These are phyloP conservation scores for Herminia tarsipennalis DNA, from an alignment of 2,888 invertebrate genomes.

Conservation along the genomic window DNA sequence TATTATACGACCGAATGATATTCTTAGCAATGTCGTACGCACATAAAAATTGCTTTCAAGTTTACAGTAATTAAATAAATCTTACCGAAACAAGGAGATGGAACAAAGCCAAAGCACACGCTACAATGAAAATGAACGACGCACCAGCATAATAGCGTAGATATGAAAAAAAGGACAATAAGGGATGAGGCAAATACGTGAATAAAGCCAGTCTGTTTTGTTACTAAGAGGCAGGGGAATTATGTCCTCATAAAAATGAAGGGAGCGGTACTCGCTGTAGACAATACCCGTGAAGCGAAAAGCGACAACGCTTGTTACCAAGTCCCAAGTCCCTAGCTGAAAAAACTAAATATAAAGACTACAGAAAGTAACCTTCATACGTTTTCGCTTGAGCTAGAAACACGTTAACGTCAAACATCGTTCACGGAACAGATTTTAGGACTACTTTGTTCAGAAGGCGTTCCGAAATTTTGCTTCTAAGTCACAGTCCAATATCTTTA, in stretches of 20 bases:
- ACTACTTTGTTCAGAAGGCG: too few relatives aligned
- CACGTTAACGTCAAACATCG: too few relatives aligned
- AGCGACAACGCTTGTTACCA: constrained; percentile 53
- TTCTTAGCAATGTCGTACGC: too few relatives aligned
- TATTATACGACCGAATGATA: too few relatives aligned
- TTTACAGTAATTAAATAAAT: too few relatives aligned
- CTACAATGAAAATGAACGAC: constrained; percentile 53
- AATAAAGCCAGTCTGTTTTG: constrained; percentile 60
- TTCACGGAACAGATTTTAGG: too few relatives aligned
- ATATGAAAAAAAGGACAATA: constrained; percentile 69
- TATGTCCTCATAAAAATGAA: constrained; percentile 62
- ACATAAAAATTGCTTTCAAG: too few relatives aligned
- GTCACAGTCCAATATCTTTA: too few relatives aligned
- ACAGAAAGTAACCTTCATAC: too few relatives aligned
- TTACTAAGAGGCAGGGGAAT: constrained; percentile 60
- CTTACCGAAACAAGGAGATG: constrained; percentile 23
- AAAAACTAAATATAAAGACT: too few relatives aligned
- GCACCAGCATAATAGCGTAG: constrained; percentile 56
- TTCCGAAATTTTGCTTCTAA: too few relatives aligned
- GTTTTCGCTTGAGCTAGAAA: too few relatives aligned
- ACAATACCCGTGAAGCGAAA: constrained; percentile 51
- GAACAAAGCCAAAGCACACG: constrained; percentile 33
- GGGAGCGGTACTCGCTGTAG: constrained; percentile 48
- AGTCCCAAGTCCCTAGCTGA: constrained; percentile 50
- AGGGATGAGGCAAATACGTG: constrained; percentile 60